These are phyloP conservation scores for Oligia strigilis DNA, from an alignment of 2,888 invertebrate genomes.

Conservation along the genomic window DNA sequence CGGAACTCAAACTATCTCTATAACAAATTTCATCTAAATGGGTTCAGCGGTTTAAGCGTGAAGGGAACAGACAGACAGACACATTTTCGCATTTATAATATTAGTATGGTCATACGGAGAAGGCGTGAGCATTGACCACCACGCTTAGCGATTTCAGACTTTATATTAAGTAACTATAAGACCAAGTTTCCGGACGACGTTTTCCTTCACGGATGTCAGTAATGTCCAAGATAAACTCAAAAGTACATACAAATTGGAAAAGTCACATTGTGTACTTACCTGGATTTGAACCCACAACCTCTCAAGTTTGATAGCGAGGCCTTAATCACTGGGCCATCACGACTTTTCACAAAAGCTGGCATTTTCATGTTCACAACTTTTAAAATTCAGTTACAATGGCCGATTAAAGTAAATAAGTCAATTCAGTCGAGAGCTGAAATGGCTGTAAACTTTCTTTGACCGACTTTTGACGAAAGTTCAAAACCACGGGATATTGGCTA, in stretches of 20 bases:
- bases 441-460: background rate
- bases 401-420: background rate
- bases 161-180: background rate
- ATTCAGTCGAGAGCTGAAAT: background rate
- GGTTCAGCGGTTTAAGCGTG: too few species aligned
- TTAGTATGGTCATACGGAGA: too few species aligned
- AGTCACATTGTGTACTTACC: background rate
- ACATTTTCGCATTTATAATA: too few species aligned
- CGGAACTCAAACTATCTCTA: too few species aligned
- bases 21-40: too few species aligned
- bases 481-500: background rate
- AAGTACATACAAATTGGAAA: background rate
- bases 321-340: background rate
- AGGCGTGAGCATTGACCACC: too few species aligned
- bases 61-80: too few species aligned
- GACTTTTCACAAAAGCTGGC: background rate
- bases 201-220: background rate
- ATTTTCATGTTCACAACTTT: background rate
- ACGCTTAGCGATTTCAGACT: background rate
- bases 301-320: background rate
- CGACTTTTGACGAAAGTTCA: background rate
- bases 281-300: background rate
- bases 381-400: too few species aligned
- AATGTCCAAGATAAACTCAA: background rate
- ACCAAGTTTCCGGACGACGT: background rate